Conservation (phyloP, 2,113 vertebrate genomes). For the Pseudopodoces humilis region DNA sequence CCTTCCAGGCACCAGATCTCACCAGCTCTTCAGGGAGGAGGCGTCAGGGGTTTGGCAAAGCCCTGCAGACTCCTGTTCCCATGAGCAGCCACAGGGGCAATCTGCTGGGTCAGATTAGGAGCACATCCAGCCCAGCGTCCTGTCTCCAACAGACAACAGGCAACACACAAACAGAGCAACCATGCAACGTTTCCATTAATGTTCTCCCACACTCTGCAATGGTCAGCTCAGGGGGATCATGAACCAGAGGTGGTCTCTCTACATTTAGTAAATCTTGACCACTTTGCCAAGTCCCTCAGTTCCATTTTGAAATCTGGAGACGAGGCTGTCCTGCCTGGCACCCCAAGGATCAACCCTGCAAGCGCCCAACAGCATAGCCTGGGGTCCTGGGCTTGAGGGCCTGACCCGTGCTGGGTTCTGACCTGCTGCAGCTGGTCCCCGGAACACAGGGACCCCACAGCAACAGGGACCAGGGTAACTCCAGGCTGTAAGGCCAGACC, state of each 20-base stretch:
- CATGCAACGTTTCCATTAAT: rapidly evolving
- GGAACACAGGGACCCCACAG: not conserved
- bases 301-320: not conserved
- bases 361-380: not conserved
- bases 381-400: not conserved
- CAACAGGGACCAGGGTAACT: no score
- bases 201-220: not conserved
- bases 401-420: not conserved
- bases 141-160: rapidly evolving
- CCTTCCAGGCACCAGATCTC: not conserved
- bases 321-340: not conserved
- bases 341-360: rapidly evolving
- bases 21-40: not conserved
- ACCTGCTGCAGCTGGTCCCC: not conserved
- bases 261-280: not conserved
- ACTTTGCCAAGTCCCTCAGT: not conserved
- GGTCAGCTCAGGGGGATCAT: not conserved
- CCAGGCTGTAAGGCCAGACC: not conserved
- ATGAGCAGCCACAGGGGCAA: no score
- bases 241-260: not conserved
- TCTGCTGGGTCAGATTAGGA: not conserved
- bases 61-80: not conserved
- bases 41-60: rapidly evolving
- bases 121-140: not conserved
- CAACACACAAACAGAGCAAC: not conserved